phyloP scores from a whole-genome alignment of 23 tunicate genomes.

The Corella eumyota region DNA sequence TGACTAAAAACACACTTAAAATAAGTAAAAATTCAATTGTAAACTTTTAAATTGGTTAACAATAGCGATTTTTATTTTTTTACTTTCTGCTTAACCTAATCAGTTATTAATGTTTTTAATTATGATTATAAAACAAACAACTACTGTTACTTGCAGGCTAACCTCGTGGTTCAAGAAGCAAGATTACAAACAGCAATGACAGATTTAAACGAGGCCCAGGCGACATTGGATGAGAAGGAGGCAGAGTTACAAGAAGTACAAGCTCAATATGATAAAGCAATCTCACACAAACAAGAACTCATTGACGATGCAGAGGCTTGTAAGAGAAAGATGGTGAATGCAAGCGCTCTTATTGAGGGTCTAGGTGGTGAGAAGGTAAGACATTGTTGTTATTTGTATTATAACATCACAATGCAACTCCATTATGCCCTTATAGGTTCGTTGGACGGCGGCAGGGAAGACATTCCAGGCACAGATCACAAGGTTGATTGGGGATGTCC shows the following conservation, averaged over 20 bases:
- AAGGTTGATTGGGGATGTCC: conserved; percentile 81
- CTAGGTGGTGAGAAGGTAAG: conserved; percentile 94
- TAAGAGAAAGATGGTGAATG: conserved; percentile 95
- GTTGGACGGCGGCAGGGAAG: conserved; percentile 94
- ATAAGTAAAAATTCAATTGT: neutral
- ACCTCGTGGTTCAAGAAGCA: conserved; percentile 81
- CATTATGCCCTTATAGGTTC: conserved; percentile 26
- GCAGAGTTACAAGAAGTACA: conserved; percentile 86
- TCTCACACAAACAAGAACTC: conserved; percentile 88
- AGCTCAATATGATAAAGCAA: conserved; percentile 84
- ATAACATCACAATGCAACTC: neutral
- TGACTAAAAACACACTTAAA: too few species aligned
- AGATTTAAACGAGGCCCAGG: conserved; percentile 84
- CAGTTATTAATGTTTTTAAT: too few species aligned
- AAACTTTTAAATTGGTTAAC: neutral
- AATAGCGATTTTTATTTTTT: too few species aligned
- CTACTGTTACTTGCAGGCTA: conserved; percentile 50
- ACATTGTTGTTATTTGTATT: neutral
- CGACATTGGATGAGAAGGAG: conserved; percentile 69
- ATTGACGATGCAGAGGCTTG: conserved; percentile 98
- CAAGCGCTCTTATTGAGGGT: conserved; percentile 97
- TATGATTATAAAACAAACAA: too few species aligned
- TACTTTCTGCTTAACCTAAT: too few species aligned
- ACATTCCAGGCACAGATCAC: conserved; percentile 88
- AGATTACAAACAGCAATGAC: conserved; percentile 58